phyloP scores from a whole-genome alignment of 2,797 vertebrate genomes.

The Steatocranus sp. region DNA sequence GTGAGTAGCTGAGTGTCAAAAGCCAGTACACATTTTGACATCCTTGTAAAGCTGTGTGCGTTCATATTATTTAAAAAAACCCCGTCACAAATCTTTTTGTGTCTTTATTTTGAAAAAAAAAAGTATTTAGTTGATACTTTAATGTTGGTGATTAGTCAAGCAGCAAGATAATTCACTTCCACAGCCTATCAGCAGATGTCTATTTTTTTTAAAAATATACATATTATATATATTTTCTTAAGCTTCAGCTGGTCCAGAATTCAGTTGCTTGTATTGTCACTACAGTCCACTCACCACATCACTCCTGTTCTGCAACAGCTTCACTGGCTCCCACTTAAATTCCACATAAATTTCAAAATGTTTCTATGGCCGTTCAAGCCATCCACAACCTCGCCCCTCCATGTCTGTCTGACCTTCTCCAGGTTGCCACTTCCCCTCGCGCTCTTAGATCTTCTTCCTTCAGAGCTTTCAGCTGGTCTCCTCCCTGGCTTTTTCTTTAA shows the following conservation, averaged over 20 bases:
- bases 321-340: neutral
- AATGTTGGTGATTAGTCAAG: neutral
- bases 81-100: neutral
- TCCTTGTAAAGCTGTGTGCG: neutral
- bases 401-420: neutral
- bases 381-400: neutral
- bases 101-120: neutral
- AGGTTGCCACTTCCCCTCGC: neutral
- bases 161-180: neutral
- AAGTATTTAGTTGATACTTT: neutral
- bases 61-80: neutral
- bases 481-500: neutral
- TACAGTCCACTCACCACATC: neutral
- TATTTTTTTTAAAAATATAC: accelerated
- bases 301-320: neutral
- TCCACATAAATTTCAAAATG: neutral
- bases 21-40: neutral
- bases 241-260: neutral
- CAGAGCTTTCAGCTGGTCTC: neutral
- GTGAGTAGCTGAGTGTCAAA: neutral
- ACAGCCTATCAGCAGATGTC: neutral
- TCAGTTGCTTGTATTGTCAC: neutral
- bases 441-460: neutral
- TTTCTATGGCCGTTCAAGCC: neutral
- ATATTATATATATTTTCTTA: neutral